These are phyloP conservation scores for Colistium nudipinnis DNA, from an alignment of 2,113 vertebrate species.

Conservation along the genomic window DNA sequence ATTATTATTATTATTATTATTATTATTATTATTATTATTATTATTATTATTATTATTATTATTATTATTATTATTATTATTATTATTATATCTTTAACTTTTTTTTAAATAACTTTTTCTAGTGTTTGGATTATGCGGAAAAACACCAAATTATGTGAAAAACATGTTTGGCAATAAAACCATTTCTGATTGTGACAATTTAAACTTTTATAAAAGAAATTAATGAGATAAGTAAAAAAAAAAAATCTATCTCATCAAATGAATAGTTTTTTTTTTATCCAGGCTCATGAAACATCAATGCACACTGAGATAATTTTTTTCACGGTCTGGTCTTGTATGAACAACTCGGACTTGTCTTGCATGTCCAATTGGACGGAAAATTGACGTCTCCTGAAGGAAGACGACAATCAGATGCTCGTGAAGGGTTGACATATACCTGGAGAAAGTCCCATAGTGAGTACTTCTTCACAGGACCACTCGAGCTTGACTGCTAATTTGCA, in stretches of 20 bases:
- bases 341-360: not conserved
- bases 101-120: too few species aligned
- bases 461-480: slow-evolving; percentile 63
- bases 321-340: not conserved
- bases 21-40: too few species aligned
- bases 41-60: too few species aligned
- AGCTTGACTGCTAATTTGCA: slow-evolving; percentile 74
- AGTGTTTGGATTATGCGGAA: too few species aligned
- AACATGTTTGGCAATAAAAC: too few species aligned
- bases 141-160: too few species aligned
- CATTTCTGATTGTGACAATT: too few species aligned
- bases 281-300: not conserved
- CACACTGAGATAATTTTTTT: not conserved
- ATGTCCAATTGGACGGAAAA: too few species aligned
- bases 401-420: slow-evolving; percentile 29
- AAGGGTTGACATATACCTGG: slow-evolving; percentile 32
- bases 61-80: too few species aligned
- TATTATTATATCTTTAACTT: too few species aligned
- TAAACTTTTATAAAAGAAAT: not conserved
- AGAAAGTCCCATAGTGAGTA: slow-evolving; percentile 35
- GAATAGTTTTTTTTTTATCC: not conserved
- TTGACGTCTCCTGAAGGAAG: slow-evolving; percentile 13
- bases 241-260: not conserved
- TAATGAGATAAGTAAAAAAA: not conserved
- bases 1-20: too few species aligned